These are phyloP conservation scores for Garrulus glandarius DNA, from an alignment of 2,797 vertebrate genomes.

Conservation along the genomic window DNA sequence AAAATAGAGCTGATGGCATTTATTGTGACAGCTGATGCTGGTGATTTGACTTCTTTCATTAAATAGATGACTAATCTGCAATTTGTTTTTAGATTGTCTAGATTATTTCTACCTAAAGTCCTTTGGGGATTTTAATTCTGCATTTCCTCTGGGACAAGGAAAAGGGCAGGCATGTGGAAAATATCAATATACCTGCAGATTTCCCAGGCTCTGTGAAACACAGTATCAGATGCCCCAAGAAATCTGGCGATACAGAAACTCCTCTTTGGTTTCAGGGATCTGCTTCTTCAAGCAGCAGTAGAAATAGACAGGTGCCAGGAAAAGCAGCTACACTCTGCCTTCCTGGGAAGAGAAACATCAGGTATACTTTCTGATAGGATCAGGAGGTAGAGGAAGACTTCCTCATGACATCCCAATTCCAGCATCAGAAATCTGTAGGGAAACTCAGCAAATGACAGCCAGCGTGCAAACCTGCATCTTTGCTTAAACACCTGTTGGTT, in stretches of 20 bases:
- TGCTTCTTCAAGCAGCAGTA: not conserved
- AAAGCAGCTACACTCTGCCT: not conserved
- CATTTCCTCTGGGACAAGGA: not conserved
- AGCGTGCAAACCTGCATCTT: not conserved
- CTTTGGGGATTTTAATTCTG: not conserved
- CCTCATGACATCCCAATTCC: not conserved
- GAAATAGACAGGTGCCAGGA: not conserved
- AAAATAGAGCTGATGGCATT: not conserved
- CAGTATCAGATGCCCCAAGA: not conserved
- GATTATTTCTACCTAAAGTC: not conserved
- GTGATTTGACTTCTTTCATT: not conserved
- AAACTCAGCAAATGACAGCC: not conserved
- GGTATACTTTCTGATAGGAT: not conserved
- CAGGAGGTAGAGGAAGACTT: not conserved
- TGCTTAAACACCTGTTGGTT: conserved; percentile 53
- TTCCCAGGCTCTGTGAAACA: conserved; percentile 17
- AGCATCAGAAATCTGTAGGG: not conserved
- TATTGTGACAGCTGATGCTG: not conserved
- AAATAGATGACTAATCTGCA: not conserved
- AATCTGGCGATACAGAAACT: not conserved
- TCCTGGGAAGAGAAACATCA: not conserved
- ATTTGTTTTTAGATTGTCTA: not conserved
- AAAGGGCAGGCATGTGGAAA: not conserved
- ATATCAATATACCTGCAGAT: not conserved
- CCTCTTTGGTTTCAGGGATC: not conserved